Evolutionary conservation across 2,113 vertebrate genomes (phyloP).

Genomic region (Alethe castanea): DNA sequence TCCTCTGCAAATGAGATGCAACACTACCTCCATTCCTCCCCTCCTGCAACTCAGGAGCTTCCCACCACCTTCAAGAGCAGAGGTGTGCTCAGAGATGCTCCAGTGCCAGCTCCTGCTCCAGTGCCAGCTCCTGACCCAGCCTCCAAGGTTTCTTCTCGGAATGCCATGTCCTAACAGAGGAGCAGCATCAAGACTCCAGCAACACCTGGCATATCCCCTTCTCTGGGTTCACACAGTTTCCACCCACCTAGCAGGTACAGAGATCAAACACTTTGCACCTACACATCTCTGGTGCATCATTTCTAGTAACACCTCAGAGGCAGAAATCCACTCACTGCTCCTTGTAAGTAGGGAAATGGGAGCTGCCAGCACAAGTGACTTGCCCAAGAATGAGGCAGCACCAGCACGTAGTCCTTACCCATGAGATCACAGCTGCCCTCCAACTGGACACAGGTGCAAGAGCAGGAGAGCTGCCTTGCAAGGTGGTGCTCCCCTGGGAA

Average conservation of each 20-base stretch:
- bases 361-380: background rate
- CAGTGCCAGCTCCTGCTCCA: background rate
- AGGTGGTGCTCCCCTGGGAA: background rate
- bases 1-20: background rate
- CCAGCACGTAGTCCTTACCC: background rate
- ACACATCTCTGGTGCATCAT: background rate
- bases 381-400: background rate
- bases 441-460: background rate
- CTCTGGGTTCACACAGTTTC: background rate
- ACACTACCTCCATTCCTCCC: background rate
- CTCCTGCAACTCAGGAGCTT: background rate
- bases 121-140: background rate
- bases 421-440: background rate
- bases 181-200: background rate
- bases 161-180: background rate
- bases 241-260: background rate
- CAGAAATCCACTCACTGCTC: background rate
- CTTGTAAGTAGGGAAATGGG: background rate
- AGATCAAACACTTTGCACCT: background rate
- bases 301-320: background rate
- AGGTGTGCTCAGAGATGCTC: background rate
- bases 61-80: background rate
- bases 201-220: accelerated
- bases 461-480: background rate
- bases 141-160: background rate